Evolutionary conservation across 2,113 vertebrate genomes (phyloP).

Genomic region (Menura novaehollandiae): DNA sequence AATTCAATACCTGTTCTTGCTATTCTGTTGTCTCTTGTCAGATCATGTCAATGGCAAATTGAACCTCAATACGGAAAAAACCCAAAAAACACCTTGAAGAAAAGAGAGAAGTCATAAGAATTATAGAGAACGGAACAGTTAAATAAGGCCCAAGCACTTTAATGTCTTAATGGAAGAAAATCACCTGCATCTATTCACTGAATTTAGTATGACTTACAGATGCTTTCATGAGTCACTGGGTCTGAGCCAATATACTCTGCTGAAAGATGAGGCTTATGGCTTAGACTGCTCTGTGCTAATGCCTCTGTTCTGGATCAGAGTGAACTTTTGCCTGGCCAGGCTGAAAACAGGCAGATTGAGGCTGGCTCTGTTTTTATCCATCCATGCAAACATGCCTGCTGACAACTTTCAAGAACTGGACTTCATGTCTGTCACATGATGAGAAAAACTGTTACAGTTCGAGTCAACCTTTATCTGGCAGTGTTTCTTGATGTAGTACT

Average conservation of each 20-base stretch:
- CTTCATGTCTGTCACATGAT: not conserved
- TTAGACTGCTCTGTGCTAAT: not conserved
- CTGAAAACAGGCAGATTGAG: not conserved
- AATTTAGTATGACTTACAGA: not conserved
- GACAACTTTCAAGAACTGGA: not conserved
- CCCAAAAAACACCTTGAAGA: not conserved
- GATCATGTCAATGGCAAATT: not conserved
- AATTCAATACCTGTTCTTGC: not conserved
- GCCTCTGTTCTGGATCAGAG: not conserved
- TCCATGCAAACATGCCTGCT: not conserved
- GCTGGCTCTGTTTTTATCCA: not conserved
- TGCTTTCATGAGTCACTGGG: not conserved
- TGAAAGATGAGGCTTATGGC: not conserved
- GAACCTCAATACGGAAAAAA: not conserved
- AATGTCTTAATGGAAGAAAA: not conserved
- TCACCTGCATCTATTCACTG: not conserved
- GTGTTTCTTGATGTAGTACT: not conserved
- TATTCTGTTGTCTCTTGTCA: not conserved
- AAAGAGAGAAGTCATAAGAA: not conserved
- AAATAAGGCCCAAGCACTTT: not conserved
- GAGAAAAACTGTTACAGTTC: not conserved
- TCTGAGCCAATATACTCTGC: not conserved
- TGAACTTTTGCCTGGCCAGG: not conserved
- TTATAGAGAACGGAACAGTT: rapidly evolving
- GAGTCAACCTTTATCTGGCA: not conserved